Conservation (phyloP, 2,797 vertebrate genomes). For the Sebastes jordani region DNA sequence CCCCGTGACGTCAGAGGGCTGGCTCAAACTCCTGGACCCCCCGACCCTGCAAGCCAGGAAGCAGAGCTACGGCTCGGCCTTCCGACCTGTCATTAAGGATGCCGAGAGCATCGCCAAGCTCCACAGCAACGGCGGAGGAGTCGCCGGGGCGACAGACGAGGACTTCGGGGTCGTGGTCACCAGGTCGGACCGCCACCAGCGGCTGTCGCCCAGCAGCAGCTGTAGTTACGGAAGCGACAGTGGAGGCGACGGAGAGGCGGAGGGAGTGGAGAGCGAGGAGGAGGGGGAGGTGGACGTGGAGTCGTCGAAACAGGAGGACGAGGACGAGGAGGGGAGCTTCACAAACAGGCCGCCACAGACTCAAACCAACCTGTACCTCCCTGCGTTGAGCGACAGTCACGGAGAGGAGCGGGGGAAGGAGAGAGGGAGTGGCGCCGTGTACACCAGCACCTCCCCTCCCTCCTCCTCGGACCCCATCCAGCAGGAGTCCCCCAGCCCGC, state of each 20-base stretch:
- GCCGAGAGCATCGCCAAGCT: slow-evolving; percentile 93
- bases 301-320: slow-evolving; percentile 81
- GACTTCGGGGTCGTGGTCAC: slow-evolving; percentile 51
- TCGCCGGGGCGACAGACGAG: slow-evolving; percentile 49
- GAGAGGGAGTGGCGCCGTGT: slow-evolving; percentile 50
- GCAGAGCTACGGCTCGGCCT: slow-evolving; percentile 90
- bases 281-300: slow-evolving; percentile 89
- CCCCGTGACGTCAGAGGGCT: slow-evolving; percentile 80
- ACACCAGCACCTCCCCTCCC: slow-evolving; percentile 59
- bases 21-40: slow-evolving; percentile 84
- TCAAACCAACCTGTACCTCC: slow-evolving; percentile 68
- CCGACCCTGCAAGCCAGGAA: slow-evolving; percentile 81
- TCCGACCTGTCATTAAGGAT: slow-evolving; percentile 94
- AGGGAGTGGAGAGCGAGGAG: slow-evolving; percentile 66
- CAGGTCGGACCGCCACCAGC: slow-evolving; percentile 69
- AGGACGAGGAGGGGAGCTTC: slow-evolving; percentile 81
- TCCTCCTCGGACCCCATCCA: slow-evolving; percentile 67
- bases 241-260: slow-evolving; percentile 67
- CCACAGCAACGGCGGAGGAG: slow-evolving; percentile 75
- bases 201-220: slow-evolving; percentile 86
- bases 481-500: slow-evolving; percentile 65
- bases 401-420: slow-evolving; percentile 75
- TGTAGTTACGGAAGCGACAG: slow-evolving; percentile 91
- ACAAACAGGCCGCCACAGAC: slow-evolving; percentile 60
- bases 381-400: slow-evolving; percentile 53